Evolutionary conservation across 2,888 invertebrate species (phyloP).

Genomic region (Alviniconcha strummeri): DNA sequence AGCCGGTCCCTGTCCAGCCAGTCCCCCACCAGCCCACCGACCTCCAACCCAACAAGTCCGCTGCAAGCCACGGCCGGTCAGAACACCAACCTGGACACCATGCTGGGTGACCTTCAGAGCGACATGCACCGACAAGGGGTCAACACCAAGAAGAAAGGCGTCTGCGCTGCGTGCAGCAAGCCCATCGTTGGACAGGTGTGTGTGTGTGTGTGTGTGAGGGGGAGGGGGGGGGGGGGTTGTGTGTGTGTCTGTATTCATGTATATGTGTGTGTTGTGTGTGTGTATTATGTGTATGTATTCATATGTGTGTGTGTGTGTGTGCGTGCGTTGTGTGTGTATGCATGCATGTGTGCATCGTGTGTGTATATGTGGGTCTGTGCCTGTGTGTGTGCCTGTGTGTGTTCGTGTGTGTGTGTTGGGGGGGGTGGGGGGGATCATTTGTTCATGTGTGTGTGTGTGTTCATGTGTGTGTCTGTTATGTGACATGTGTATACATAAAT

Average conservation of each 20-base stretch:
- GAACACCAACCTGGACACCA: slow-evolving; percentile 81
- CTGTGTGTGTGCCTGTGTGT: background rate
- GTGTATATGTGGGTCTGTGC: background rate
- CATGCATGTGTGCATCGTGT: too few relatives aligned
- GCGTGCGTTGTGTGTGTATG: too few relatives aligned
- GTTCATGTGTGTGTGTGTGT: background rate
- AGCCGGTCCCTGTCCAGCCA: slow-evolving; percentile 58
- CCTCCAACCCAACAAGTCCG: slow-evolving; percentile 75
- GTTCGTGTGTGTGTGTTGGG: too few relatives aligned
- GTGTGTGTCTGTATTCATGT: background rate
- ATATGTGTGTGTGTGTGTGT: too few relatives aligned
- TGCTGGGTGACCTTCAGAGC: slow-evolving; percentile 92
- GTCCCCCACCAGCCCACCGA: slow-evolving; percentile 52
- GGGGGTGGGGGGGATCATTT: too few relatives aligned
- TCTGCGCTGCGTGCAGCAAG: slow-evolving; percentile 98
- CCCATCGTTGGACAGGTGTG: slow-evolving; percentile 96
- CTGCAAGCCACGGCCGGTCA: slow-evolving; percentile 28
- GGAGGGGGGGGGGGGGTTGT: slow-evolving; percentile 72
- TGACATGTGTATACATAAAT: background rate
- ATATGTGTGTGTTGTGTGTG: too few relatives aligned
- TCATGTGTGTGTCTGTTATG: background rate
- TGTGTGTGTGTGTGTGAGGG: background rate
- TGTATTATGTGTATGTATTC: too few relatives aligned
- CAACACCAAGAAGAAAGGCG: slow-evolving; percentile 98
- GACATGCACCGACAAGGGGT: slow-evolving; percentile 99